Base-by-base conservation (phyloP, 2,797 vertebrate species). In the Parauchenoglanis punctatus region DNA sequence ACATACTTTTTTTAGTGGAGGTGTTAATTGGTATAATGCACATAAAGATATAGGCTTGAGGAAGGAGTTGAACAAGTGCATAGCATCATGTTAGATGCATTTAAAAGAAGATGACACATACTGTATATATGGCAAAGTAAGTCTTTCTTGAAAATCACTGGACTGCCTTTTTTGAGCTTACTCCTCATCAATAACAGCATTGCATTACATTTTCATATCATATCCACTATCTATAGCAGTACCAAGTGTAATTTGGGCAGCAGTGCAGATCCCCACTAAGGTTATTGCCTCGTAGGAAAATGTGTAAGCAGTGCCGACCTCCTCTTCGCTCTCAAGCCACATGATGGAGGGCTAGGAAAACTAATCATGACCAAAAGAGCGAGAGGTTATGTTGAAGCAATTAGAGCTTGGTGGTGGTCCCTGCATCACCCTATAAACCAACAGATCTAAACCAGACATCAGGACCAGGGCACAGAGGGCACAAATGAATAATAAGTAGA, bases 321-420 rank as follows among this genome's bases (percentile, higher is more conserved):
- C 90, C 91, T 90, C 88, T 90, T 88, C 92, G 91, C 92, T 94
- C 92, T 90, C 92, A 92, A 95, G 93, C 92, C 86, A 92, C 86
- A 88, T 91, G 86, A 91, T 91, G 73, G 87, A 91, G 75, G 49
- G 87, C 83, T 90, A 76, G 85, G 85, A 89, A 88, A 90, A 87
- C 85, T 84, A 90, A 89, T 90, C 85, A 90, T 88, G 90, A 89
- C 87, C 44, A 77, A 89, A 86, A 81, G 87, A 91, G 81, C 58
- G 83, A 86, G 88, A 90, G 89, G 91, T 91, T 91, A 90, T 88
- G 91, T 77, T 91, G 85, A 91, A 91, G 89, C 89, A 89, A 91
- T 91, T 91, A 91, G 88, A 87, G 86, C 85, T 76, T 86, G 70
- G 87, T 91, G 90, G 91, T 91, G 91, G 91, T 91, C 91, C 49